Base-by-base conservation (phyloP, 2,113 vertebrate genomes). In the Tricholaema leucomelas region DNA sequence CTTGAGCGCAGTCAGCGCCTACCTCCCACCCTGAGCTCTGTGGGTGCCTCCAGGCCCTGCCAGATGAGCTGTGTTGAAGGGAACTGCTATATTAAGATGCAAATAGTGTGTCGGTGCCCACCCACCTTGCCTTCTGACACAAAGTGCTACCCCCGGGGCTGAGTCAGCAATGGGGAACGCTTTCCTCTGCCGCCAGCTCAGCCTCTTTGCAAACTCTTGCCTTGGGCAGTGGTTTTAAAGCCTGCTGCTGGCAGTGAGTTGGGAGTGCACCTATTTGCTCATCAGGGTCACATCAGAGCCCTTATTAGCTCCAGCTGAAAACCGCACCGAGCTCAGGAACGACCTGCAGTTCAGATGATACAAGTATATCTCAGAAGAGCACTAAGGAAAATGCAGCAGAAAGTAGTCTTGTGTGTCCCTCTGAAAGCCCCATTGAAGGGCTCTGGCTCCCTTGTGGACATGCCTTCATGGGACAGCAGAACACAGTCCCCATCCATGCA, bases 371-470 rank as follows among this genome's bases (percentile, higher is more conserved):
- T 92, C 59, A 48, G 63, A 81, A 81, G 81, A 65, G 80, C 1
- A 11, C 73, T 33, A 42, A 72, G 92, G 77, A 54, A 66, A 81
- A 44, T 25, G 61, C 75, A 80, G 80, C 90, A 94, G 93, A 95
- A 88, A 90, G 74, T 75, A 90, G 86, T 59, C 19, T 87, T 73
- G 88, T 95, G 93, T 96, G 92, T 95, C 95, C 91, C 78, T 73
- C 81, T 95, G 92, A 96, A 94, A 95, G 90, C 93, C 86, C 78
- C 55, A 93, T 95, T 95, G 93, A 95, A 95, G 93, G 86, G 63
- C 81, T 90, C 54, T 88, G 94, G 88, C 92, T 95, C 88, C 91
- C 83, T 82, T 1, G 17, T 91, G 95, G 93, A 59, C 8, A 0
- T 89, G 87, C 81, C 91, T 67, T 83, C 3, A 27, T 94, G 92